Base-by-base conservation (phyloP, 92 coral and sea anemone genomes). In the Epizoanthus stellaris region DNA sequence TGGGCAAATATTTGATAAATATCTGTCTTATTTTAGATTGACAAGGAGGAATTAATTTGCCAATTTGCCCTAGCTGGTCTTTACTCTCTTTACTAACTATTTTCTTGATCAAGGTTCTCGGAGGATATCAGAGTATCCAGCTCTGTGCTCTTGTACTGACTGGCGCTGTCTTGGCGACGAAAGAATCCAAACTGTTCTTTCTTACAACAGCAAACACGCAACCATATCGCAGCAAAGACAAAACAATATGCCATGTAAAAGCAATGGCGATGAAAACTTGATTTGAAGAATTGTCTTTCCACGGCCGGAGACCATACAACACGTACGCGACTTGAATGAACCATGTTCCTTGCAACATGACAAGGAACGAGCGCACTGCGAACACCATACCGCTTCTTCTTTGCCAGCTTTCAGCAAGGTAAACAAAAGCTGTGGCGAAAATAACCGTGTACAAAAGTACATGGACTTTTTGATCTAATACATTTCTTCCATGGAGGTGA, bases 301-400 rank as follows among this genome's bases (percentile, higher is more conserved):
- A 91, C 6, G 94, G 94, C 1, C 68, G 36, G 2, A 38, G 6
- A 0, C 94, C 94, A 14, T 91, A 86, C 70, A 91, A 57, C 34
- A 80, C 87, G 39, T 88, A 85, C 3, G 88, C 94, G n/a, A 91
- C 84, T 82, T 91, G 94, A 23, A 91, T 40, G 39, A 91, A 88
- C 94, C 94, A 91, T 3, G 94, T 81, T 1, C 94, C 94, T 67
- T 85, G 88, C 7, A 91, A 81, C 65, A 88, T 57, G n/a, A 75
- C 77, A 3, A 91, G 85, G 23, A 79, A 70, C n/a, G 88, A 49
- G 17, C 94, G 81, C 13, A 70, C 82, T 10, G 86, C 40, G 53
- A 88, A 72, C 4, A 91, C 52, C 21, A 81, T 20, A 38, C 76
- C 60, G 68, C 92, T 85, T 17, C 43, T 81, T 67, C 88, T 85